A percentile compares a stretch with the other conserved stretches of the same genome.
Evolutionary conservation across 2,797 vertebrate genomes (phyloP).

Genomic region (Leucoraja ocellata): DNA sequence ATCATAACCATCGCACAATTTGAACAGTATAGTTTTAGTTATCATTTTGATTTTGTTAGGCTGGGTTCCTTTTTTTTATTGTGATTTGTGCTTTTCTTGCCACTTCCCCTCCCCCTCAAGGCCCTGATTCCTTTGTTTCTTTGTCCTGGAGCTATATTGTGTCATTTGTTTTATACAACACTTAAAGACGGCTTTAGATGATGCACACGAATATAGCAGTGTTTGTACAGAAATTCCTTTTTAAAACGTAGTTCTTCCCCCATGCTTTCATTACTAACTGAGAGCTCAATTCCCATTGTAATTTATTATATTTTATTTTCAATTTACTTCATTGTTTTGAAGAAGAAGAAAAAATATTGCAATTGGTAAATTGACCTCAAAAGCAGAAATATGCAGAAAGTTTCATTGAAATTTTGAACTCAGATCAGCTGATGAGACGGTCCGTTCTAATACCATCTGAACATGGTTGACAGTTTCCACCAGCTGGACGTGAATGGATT

Average conservation of each 20-base stretch:
- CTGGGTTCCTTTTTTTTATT: background rate
- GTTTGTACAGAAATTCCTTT: background rate
- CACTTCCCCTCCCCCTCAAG: slow-evolving; percentile 21
- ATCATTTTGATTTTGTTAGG: background rate
- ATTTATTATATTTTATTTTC: slow-evolving; percentile 21
- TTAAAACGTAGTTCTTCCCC: background rate
- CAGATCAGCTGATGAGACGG: background rate
- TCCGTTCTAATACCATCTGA: background rate
- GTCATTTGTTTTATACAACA: slow-evolving; percentile 20
- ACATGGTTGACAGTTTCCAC: background rate
- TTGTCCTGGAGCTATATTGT: slow-evolving; percentile 31
- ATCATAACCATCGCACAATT: background rate
- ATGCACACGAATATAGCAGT: background rate
- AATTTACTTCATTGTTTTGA: background rate
- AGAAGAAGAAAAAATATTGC: background rate
- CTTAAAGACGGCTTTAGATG: slow-evolving; percentile 5
- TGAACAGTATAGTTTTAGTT: background rate
- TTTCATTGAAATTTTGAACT: background rate
- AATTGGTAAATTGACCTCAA: background rate
- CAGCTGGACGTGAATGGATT: slow-evolving; percentile 10
- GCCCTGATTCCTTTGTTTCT: slow-evolving; percentile 35
- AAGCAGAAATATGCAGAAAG: background rate
- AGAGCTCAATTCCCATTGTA: too few relatives aligned
- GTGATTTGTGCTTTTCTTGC: slow-evolving; percentile 20
- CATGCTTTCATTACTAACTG: background rate